phyloP scores from a whole-genome alignment of 2,113 vertebrate species.

The Vireo altiloquus region DNA sequence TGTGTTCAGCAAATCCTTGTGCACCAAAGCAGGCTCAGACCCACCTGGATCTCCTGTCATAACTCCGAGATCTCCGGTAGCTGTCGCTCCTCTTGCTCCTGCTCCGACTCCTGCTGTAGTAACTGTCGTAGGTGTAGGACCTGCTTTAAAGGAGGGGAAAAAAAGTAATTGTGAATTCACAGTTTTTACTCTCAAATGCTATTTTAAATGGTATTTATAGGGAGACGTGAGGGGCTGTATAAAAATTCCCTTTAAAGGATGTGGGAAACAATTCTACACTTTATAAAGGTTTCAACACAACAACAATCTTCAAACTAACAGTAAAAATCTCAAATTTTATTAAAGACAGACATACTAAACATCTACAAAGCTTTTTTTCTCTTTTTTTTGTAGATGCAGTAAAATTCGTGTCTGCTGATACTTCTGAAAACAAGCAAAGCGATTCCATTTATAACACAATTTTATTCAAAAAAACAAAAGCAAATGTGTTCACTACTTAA shows the following conservation, averaged over 20 bases:
- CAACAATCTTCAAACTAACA: background rate
- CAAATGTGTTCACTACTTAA: background rate
- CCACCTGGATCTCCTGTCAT: constrained; percentile 84
- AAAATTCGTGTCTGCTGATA: background rate
- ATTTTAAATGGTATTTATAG: background rate
- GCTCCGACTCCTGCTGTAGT: constrained; percentile 86
- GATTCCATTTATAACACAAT: background rate
- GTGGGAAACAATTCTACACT: background rate
- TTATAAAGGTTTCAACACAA: background rate
- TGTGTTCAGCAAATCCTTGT: background rate
- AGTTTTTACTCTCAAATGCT: background rate
- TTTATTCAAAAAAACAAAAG: background rate
- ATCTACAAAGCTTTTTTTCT: background rate
- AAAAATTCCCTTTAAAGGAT: background rate
- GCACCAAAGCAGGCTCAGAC: background rate
- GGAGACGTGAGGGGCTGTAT: accelerated
- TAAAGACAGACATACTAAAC: background rate
- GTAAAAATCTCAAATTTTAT: background rate
- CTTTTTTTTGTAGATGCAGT: background rate
- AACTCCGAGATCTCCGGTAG: constrained; percentile 80
- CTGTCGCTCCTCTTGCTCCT: constrained; percentile 81
- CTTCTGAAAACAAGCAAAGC: background rate
- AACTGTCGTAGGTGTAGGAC: constrained; percentile 89
- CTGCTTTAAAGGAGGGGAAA: constrained; percentile 65
- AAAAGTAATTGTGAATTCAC: background rate